Conservation (phyloP, 2,888 invertebrate species). For the Phytoseiulus persimilis region DNA sequence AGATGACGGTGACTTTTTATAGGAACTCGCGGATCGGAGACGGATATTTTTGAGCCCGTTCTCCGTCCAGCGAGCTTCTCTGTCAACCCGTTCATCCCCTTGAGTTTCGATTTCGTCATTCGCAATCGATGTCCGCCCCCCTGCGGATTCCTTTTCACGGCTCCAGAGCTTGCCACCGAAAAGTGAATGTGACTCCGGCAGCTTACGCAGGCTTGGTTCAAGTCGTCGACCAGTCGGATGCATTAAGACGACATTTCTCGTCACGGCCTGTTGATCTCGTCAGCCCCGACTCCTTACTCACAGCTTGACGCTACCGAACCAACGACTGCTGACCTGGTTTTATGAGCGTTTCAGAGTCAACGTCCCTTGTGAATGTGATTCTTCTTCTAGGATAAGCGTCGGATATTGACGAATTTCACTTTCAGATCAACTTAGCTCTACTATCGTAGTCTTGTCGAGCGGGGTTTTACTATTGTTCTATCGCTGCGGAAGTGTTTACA, state of each 20-base stretch:
- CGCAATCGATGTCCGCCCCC: neutral
- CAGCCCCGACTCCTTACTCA: neutral
- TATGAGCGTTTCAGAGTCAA: neutral
- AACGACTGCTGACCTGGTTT: neutral
- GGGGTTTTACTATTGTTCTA: too few species aligned
- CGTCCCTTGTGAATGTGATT: neutral
- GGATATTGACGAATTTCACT: neutral
- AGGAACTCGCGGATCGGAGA: too few species aligned
- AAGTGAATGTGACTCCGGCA: neutral
- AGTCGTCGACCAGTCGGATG: neutral
- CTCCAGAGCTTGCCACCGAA: neutral
- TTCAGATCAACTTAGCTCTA: neutral
- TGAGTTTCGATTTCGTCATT: neutral
- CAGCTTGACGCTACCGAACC: neutral
- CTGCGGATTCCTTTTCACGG: neutral
- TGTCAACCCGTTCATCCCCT: neutral
- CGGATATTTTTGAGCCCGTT: too few species aligned
- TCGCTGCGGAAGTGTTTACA: too few species aligned
- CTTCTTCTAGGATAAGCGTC: neutral
- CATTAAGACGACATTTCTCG: conserved; percentile 5
- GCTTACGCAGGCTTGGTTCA: neutral
- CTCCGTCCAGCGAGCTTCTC: neutral
- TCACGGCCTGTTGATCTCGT: neutral
- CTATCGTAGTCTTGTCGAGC: too few species aligned
- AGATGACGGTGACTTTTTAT: too few species aligned